Percentiles rank a stretch among this genome's conserved stretches.
Evolutionary conservation across 2,888 invertebrate genomes (phyloP).

Genomic region (Sipunculus nudus): DNA sequence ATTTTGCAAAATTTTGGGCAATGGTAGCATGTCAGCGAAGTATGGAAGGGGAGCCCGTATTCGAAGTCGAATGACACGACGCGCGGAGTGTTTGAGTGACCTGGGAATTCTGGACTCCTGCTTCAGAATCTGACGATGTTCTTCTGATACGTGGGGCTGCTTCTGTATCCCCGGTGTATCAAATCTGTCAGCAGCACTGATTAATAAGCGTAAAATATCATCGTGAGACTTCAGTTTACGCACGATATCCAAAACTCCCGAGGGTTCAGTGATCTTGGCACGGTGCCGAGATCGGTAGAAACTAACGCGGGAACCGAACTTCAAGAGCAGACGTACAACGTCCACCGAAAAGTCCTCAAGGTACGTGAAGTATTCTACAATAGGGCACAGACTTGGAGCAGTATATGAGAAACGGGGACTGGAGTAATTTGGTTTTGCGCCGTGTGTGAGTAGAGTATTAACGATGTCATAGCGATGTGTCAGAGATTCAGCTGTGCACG

Average conservation of each 20-base stretch:
- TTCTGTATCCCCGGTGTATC: too few relatives aligned
- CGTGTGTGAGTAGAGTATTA: constrained; percentile 50
- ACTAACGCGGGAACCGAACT: constrained; percentile 75
- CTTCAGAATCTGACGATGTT: too few relatives aligned
- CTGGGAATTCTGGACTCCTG: too few relatives aligned
- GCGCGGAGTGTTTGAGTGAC: too few relatives aligned
- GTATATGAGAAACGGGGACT: constrained; percentile 69
- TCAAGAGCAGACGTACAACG: constrained; percentile 76
- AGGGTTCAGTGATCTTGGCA: constrained; percentile 26
- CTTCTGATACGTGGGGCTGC: too few relatives aligned
- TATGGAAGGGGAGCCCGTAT: too few relatives aligned
- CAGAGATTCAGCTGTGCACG: constrained; percentile 57
- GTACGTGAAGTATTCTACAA: constrained; percentile 81
- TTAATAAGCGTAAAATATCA: constrained; percentile 22
- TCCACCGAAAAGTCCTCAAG: constrained; percentile 76
- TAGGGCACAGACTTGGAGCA: constrained; percentile 78
- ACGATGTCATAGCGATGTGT: constrained; percentile 52
- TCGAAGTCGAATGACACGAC: too few relatives aligned
- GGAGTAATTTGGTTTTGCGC: constrained; percentile 56
- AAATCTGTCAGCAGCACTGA: constrained; percentile 18
- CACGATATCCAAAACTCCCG: constrained; percentile 26
- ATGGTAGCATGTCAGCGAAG: too few relatives aligned
- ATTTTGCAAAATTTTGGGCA: too few relatives aligned
- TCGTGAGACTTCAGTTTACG: constrained; percentile 19
- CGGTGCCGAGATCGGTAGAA: constrained; percentile 69